Base-by-base conservation (phyloP, 2,888 invertebrate species). In the Cylloceria caligata region DNA sequence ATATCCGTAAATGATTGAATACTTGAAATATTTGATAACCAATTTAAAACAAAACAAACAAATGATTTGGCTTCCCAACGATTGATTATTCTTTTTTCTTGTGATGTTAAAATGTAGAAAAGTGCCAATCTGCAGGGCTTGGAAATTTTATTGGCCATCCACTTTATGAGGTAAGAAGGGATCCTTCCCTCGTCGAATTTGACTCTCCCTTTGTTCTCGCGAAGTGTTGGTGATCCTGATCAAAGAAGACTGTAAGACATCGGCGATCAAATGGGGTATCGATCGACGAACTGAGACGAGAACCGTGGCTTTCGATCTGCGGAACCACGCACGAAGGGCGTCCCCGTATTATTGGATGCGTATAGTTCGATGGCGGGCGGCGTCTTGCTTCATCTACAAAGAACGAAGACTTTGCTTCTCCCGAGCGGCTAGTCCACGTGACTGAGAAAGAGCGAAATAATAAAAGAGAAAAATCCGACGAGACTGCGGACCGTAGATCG, bases 381-480 rank as follows among this genome's bases (percentile, higher is more conserved):
- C 86, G 85, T 81, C 65, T 73, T 86, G 85, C 80, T 85, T 84
- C 62, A 69, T 77, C 87, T 85, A 88, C 90, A 91, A 91, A 91
- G 91, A 88, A 86, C 87, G 89, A 85, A 86, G 87, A 80, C 84
- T 73, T 75, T 84, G 88, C 88, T 90, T 90, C 89, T 83, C 77
- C 85, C 84, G 86, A 87, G 86, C 75, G 64, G 76, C 55, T 57
- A 27, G 68, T 75, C 72, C 79, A 71, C 80, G 71, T 60, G 72
- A 78, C 55, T 79, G 52, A 79, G 75, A 78, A 60, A 36, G 78
- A 71, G 76, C 81, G 79, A 52, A 13, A 34, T 55, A 27, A 64
- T 47, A 47, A 80, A 74, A 73, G 71, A 69, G 75, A 81, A 81
- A 80, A 62, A 68, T 68, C 64, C 74, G 52, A 73, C 34, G 62